Conservation (phyloP, 2,113 vertebrate species). For the Syrmaticus mikado region DNA sequence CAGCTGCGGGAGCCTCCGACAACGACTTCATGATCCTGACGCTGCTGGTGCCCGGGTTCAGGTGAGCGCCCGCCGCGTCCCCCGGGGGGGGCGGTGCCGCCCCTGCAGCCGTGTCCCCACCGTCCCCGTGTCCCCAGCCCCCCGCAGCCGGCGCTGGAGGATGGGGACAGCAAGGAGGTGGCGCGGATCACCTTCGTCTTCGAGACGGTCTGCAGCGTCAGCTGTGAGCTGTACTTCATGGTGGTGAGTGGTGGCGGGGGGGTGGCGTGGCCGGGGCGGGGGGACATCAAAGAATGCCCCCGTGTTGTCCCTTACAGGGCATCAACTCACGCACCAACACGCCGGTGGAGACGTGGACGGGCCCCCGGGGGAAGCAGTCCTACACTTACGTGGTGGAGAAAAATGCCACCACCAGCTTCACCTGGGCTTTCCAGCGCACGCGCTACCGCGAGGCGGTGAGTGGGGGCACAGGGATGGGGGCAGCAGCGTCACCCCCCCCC, state of each 20-base stretch:
- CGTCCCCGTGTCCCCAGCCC: slow-evolving; percentile 70
- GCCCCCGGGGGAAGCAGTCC: slow-evolving; percentile 87
- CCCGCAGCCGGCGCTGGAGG: slow-evolving; percentile 76
- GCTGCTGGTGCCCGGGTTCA: slow-evolving; percentile 89
- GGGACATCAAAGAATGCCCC: neutral
- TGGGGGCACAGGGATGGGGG: no score
- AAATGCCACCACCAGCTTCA: slow-evolving; percentile 86
- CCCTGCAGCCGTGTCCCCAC: rapidly evolving
- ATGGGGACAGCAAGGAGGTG: slow-evolving; percentile 81
- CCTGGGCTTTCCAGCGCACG: slow-evolving; percentile 92
- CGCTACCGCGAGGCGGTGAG: slow-evolving; percentile 77
- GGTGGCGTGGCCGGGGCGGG: neutral
- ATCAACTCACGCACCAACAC: slow-evolving; percentile 82
- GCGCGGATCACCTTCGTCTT: slow-evolving; percentile 93
- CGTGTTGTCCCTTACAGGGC: slow-evolving; percentile 76
- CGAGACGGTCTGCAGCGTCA: slow-evolving; percentile 86
- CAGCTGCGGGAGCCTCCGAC: slow-evolving; percentile 86
- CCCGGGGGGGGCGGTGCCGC: no score
- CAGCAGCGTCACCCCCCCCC: neutral
- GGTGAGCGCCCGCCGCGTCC: slow-evolving; percentile 72
- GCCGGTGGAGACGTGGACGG: slow-evolving; percentile 88
- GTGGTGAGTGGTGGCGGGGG: slow-evolving; percentile 77
- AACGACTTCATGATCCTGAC: slow-evolving; percentile 91
- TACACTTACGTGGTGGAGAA: slow-evolving; percentile 89
- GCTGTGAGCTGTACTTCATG: slow-evolving; percentile 90